These are phyloP conservation scores for Otolemur crassicaudatus DNA, from an alignment of 2,797 vertebrate species.

Conservation along the genomic window DNA sequence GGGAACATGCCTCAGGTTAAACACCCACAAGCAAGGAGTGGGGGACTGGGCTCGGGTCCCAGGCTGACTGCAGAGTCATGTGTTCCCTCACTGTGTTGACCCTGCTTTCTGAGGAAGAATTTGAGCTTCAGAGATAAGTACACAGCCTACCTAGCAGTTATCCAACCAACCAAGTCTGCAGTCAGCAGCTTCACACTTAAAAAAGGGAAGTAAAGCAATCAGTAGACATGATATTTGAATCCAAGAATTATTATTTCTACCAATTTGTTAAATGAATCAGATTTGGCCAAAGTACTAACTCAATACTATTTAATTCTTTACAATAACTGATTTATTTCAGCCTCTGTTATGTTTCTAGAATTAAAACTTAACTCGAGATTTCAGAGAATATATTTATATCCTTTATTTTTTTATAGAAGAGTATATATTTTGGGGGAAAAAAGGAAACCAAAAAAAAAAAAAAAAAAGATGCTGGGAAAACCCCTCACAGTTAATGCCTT, in stretches of 20 bases:
- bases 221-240: not conserved
- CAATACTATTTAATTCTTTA: not conserved
- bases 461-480: slow-evolving; percentile 17
- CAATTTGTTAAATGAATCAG: not conserved
- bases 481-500: not conserved
- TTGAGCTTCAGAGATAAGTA: not conserved
- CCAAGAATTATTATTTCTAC: not conserved
- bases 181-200: not conserved
- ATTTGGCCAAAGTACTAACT: not conserved
- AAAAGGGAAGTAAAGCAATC: not conserved
- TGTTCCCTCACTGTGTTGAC: not conserved
- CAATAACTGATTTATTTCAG: not conserved
- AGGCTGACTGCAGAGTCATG: not conserved
- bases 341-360: not conserved
- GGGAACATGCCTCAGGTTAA: not conserved
- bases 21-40: not conserved
- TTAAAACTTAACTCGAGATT: not conserved
- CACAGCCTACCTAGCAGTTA: no score
- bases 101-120: not conserved
- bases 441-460: not conserved
- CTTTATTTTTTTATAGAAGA: not conserved
- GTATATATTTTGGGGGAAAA: not conserved
- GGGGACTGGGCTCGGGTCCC: not conserved
- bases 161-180: not conserved
- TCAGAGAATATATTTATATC: not conserved